phyloP scores from a whole-genome alignment of 1,140 invertebrate genomes.

The Nymphalis io region DNA sequence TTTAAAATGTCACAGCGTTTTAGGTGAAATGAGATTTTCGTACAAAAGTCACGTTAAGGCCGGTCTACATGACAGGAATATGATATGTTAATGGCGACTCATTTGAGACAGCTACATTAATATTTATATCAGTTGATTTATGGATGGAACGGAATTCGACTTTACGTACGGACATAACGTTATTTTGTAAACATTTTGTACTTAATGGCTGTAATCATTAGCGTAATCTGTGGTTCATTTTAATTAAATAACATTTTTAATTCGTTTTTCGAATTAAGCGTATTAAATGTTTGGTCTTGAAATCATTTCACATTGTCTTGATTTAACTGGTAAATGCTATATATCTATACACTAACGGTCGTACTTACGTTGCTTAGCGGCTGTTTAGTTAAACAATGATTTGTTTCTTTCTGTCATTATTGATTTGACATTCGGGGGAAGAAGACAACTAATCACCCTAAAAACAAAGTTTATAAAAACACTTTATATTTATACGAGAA shows the following conservation, averaged over 20 bases:
- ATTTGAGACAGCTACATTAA: constrained; percentile 51
- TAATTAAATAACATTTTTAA: neutral
- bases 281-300: no score
- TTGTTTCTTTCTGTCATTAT: no score
- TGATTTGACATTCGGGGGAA: no score
- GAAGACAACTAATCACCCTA: no score
- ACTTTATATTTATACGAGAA: no score
- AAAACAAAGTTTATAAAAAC: no score
- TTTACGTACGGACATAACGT: constrained; percentile 8
- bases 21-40: constrained; percentile 18
- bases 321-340: no score
- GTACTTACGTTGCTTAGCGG: no score
- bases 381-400: no score
- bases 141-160: constrained; percentile 27
- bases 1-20: constrained; percentile 12
- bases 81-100: constrained; percentile 48
- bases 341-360: no score
- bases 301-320: no score
- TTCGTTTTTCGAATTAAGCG: neutral
- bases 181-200: constrained; percentile 21
- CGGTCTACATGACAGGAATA: constrained; percentile 46
- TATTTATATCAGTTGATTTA: constrained; percentile 46
- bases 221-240: neutral
- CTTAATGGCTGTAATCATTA: constrained; percentile 32
- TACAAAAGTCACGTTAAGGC: constrained; percentile 32